phyloP scores from a whole-genome alignment of 2,113 vertebrate species.

The Oreochromis aureus region DNA sequence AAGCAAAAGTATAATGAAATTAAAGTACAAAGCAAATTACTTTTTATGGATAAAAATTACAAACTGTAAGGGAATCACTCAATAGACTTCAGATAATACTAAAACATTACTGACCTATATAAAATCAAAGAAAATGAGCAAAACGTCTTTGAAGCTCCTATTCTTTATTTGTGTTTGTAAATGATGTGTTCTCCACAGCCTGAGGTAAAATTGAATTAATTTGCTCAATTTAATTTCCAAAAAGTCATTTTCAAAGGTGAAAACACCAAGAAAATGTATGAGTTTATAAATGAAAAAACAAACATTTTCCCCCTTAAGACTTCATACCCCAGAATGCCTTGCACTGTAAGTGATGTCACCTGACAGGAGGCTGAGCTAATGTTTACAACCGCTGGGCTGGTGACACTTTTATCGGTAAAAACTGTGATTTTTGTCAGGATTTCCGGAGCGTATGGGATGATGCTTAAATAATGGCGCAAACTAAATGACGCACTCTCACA shows the following conservation, averaged over 20 bases:
- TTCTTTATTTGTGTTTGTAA: background rate
- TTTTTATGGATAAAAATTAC: background rate
- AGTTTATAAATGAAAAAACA: background rate
- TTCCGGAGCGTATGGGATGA: background rate
- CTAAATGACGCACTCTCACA: background rate
- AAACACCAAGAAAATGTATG: background rate
- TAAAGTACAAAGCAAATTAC: background rate
- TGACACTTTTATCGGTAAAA: background rate
- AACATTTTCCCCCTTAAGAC: background rate
- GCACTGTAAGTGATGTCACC: slow-evolving; percentile 44
- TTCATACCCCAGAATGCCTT: slow-evolving; percentile 43
- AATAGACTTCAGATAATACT: background rate
- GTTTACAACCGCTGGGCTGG: slow-evolving; percentile 53
- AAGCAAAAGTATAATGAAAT: background rate
- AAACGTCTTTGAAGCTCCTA: background rate
- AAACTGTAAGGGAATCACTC: background rate
- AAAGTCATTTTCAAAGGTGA: background rate
- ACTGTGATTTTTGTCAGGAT: background rate
- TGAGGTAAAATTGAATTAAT: background rate
- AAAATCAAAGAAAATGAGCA: background rate
- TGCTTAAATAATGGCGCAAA: background rate
- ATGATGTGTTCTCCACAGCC: background rate
- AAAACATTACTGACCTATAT: background rate
- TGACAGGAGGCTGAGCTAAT: slow-evolving; percentile 54
- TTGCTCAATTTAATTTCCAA: background rate